Evolutionary conservation across 2,797 vertebrate genomes (phyloP), one percentile per base, ranked within the genome.

Genomic region (Cyprinella venusta): DNA sequence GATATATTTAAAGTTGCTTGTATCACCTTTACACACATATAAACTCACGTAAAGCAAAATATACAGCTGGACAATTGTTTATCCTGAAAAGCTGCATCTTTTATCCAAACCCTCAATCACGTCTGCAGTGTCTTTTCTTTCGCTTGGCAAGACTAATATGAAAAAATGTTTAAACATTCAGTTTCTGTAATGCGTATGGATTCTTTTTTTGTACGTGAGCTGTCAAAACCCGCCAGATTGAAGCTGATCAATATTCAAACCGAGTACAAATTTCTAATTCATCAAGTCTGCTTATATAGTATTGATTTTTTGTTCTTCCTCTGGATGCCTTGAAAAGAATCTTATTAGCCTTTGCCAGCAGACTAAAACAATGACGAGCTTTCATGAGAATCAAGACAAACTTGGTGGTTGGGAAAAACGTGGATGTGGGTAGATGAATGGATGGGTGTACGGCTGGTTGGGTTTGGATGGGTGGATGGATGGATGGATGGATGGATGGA

Each of bases 181-280:
- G 70, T 83, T 87, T 80, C 84, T 76, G 71, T 88, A 30, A 63
- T 26, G 26, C 26, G 13, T 30, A 87, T 91, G 87, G 91, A 89
- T 77, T 87, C 33, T 77, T 54, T 75, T 70, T 91, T 91, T 82
- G 89, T 87, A 88, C 85, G 61, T 70, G 79, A 52, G 84, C 88
- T 90, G 89, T 90, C 86, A 88, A 89, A 91, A 86, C 84, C 90
- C 79, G 85, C 88, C 89, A 89, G 88, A 92, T 88, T 89, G 89
- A 90, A 86, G 67, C 81, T 90, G 91, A 93, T 95, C 94, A 91
- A 94, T 95, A 94, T 86, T 88, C 85, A 84, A 90, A 90, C 90
- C 86, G 87, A 90, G 91, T 89, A 92, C 90, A 93, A 76, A 94
- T 94, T 94, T 94, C 87, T 90, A 90, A 94, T 94, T 94, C 93